Percentiles rank a stretch among this genome's conserved stretches.
These are phyloP conservation scores for Conops quadrifasciatus DNA, from an alignment of 2,888 invertebrate genomes.

Conservation along the genomic window DNA sequence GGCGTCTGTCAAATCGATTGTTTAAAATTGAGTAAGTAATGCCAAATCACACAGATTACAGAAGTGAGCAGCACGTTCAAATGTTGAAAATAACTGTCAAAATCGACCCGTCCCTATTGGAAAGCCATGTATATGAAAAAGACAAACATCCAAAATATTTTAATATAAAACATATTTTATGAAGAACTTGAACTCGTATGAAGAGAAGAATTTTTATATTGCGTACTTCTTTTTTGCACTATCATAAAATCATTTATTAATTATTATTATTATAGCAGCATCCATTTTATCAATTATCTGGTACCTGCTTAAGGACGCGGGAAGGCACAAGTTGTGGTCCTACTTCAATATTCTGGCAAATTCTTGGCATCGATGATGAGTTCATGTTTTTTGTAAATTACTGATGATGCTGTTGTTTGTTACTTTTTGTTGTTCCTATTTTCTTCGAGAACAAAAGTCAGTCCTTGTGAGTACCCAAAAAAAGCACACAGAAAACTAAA, in stretches of 20 bases:
- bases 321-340: neutral
- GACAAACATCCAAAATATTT: too few relatives aligned
- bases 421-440: neutral
- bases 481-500: slow-evolving; percentile 8
- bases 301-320: neutral
- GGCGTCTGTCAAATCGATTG: too few relatives aligned
- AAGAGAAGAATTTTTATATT: slow-evolving; percentile 1
- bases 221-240: neutral
- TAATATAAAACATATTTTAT: too few relatives aligned
- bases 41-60: too few relatives aligned
- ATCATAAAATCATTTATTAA: neutral
- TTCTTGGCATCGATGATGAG: slow-evolving; percentile 1
- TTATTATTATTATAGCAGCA: too few relatives aligned
- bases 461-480: neutral
- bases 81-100: too few relatives aligned
- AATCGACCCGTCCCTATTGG: too few relatives aligned
- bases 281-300: neutral
- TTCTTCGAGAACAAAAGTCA: too few relatives aligned
- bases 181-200: too few relatives aligned
- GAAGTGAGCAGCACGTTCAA: too few relatives aligned
- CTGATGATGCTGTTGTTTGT: neutral
- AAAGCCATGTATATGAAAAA: too few relatives aligned
- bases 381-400: neutral
- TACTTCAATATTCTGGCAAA: neutral
- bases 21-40: too few relatives aligned